Base-by-base conservation (phyloP, 2,797 vertebrate species). In the Ibycter americanus region DNA sequence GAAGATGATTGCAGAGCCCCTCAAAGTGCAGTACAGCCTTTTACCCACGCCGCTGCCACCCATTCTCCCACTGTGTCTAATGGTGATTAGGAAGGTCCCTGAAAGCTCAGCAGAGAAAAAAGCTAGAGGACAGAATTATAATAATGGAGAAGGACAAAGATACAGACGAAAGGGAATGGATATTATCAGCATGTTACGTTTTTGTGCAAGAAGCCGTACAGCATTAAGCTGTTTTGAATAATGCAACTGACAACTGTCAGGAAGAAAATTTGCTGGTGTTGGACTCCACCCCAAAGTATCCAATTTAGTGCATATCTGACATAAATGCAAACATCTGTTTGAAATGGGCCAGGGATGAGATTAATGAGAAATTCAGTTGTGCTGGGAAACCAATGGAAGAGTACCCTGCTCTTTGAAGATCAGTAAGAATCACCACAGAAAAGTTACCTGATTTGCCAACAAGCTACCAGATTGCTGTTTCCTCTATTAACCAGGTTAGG, bases 81-180 rank as follows among this genome's bases (percentile, higher is more conserved):
- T 90, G 94, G 25, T 95, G 97, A 96, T 95, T 87, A 78, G 91
- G 81, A 95, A 96, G 90, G 84, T 55, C 96, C 96, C 93, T 97
- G 95, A 92, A 91, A 94, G 96, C 88, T 96, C 97, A 89, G 95
- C 80, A 90, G 88, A 96, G 87, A 92, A 73, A 94, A 84, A 87
- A 84, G 27, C 71, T 77, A 77, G 90, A 49, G 79, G 78, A 82
- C 62, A 92, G 95, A 91, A 90, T 87, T 96, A 85, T 70, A 96
- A 38, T 86, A 90, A 72, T 47, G 83, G 84, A 34, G 68, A 80
- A 87, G 94, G 73, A 91, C 82, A 96, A 95, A 97, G 94, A 82
- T 79, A 62, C 40, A 66, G 51, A 79, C 87, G 88, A 68, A 93
- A 86, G 80, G 47, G 49, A 59, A 46, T 32, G 76, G 87, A 88